Evolutionary conservation across 2,113 vertebrate species (phyloP), one percentile per base, ranked within the genome.

Genomic region (Morone chrysops): DNA sequence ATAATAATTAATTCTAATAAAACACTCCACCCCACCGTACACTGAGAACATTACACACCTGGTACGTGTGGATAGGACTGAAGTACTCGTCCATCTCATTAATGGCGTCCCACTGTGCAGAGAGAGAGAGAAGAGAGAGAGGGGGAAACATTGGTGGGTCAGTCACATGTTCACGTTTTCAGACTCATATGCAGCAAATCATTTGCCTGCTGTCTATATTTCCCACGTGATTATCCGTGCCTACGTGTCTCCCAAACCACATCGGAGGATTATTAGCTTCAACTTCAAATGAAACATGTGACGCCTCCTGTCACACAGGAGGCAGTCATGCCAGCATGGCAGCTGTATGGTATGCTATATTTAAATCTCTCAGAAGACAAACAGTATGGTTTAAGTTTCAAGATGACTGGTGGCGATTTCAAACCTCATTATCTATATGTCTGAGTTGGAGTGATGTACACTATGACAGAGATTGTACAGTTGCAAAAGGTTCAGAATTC

Each of bases 21-120:
- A 43, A 56, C 16, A 54, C 41, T 51, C 17, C 40, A 38, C 25
- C 2, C 8, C 43, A n/a, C 2, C 1, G 1, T 48, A 73, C 61
- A 25, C 13, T 56, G 57, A 18, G 38, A 54, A 31, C 6, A 31
- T 96, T 96, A 87, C 98, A 96, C 9, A 99, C 98, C 92, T 99
- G 98, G 92, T 99, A 99, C 0, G 98, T 99, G 94, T 98, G 98
- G 91, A 99, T 99, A 60, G 98, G 97, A 83, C 71, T 97, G 95
- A 98, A 99, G 82, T 97, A 97, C 78, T 99, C 98, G 1, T 99
- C 98, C 96, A 99, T 98, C 90, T 99, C 98, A 20, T 97, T 99
- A 95, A 99, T 98, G 0, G 97, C 97, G 73, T 99, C 98, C 98
- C 98, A 99, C 98, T 99, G 31, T 91, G 84, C 1, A 76, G 41